Base-by-base conservation (phyloP, 2,888 invertebrate species). In the Andrena dorsata region DNA sequence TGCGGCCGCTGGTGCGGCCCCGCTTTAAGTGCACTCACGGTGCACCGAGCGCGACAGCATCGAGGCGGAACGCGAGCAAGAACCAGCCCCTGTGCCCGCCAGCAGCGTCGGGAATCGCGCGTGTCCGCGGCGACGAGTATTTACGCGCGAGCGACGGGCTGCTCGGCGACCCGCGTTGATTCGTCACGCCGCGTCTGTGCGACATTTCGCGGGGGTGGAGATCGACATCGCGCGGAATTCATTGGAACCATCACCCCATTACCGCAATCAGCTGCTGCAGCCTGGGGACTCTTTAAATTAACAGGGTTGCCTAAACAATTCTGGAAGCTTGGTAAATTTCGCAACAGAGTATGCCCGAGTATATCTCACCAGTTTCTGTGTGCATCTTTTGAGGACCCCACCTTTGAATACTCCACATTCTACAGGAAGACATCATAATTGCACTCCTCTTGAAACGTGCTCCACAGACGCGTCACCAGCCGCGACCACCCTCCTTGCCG, bases 21-120 rank as follows among this genome's bases (percentile, higher is more conserved):
- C 49, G 49, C 69, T 41, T 35, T 56, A 30, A 74, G 74, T 32
- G 66, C 68, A 68, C 68, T 68, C 53, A 13, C 41, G 13, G 68
- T 35, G 32, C 35, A 35, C 56, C 69, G 35, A 56, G 69, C 56
- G 58, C 28, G 23, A 70, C 69, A 41, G 69, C 69, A 70, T 70
- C 69, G 41, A 70, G 69, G 35, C 69, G 69, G 69, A 58, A 58
- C 69, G 28, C 23, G 41, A 23, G 30, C 53, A 23, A 23, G 8
- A 51, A 10, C 66, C 51, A 32, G 53, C 68, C 68, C 35, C 23
- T 56, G 7, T 30, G 35, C 20, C 58, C 28, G 26, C 35, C n/a
- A 26, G 16, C 56, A 16, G n/a, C 20, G 23, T n/a, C 49, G 66
- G 28, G 26, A 49, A 61, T 32, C 49, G 28, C 56, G 72, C 58